These are phyloP conservation scores for Atta texana DNA, from an alignment of 1,140 invertebrate species.

Conservation along the genomic window DNA sequence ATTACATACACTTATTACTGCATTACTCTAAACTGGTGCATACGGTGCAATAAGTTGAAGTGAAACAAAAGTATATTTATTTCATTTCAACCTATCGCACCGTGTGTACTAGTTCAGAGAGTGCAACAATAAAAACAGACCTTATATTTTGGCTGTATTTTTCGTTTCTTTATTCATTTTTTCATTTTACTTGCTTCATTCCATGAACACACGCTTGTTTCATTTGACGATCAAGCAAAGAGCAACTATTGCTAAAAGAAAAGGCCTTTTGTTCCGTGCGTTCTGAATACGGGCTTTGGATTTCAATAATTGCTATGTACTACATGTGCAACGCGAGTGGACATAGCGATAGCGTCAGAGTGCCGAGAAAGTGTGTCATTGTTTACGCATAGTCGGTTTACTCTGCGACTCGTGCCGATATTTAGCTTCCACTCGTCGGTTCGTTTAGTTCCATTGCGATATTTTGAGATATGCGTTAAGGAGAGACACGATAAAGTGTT, in stretches of 20 bases:
- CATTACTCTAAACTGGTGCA: no score
- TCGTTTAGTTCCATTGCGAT: constrained; percentile 41
- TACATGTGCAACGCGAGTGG: constrained; percentile 30
- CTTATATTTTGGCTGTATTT: background rate
- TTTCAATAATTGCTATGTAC: constrained; percentile 20
- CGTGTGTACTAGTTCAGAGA: no score
- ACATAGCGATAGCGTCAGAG: constrained; percentile 50
- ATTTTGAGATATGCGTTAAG: constrained; percentile 48
- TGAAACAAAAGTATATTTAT: no score
- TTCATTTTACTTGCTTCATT: background rate
- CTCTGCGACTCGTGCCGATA: constrained; percentile 49
- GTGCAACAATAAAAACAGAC: no score
- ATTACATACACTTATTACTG: background rate
- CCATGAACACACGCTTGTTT: background rate
- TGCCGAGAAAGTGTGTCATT: constrained; percentile 60
- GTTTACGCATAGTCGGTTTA: constrained; percentile 62
- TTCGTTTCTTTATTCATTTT: background rate
- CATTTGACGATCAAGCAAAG: background rate
- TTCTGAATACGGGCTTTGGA: constrained; percentile 36
- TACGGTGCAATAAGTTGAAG: no score
- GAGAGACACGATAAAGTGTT: constrained; percentile 46
- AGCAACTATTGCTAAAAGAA: constrained; percentile 3
- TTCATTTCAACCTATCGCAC: no score
- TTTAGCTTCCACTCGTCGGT: constrained; percentile 46
- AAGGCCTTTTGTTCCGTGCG: constrained; percentile 29